Percentiles rank a stretch among this genome's conserved stretches.
phyloP scores from a whole-genome alignment of 2,888 invertebrate genomes.

The Parnassius smintheus region DNA sequence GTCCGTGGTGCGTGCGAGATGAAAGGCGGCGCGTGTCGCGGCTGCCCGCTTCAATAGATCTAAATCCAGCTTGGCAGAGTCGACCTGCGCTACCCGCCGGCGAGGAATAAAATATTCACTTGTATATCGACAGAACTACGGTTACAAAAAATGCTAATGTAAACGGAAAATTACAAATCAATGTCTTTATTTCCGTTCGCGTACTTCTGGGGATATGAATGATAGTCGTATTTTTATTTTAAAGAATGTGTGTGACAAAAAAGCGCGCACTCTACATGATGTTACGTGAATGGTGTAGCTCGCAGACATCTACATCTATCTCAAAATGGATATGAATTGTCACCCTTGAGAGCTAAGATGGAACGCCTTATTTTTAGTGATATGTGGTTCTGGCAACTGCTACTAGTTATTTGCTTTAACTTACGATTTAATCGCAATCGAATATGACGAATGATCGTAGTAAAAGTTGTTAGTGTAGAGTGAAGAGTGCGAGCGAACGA shows the following conservation, averaged over 20 bases:
- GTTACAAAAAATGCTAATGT: not conserved
- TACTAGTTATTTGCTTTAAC: constrained; percentile 6
- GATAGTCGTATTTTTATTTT: too few relatives aligned
- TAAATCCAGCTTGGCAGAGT: constrained; percentile 20
- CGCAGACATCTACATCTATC: too few relatives aligned
- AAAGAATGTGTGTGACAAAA: too few relatives aligned
- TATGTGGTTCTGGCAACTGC: constrained; percentile 9
- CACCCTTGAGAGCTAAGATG: too few relatives aligned
- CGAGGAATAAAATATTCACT: not conserved
- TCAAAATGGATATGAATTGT: too few relatives aligned
- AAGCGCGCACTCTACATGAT: too few relatives aligned
- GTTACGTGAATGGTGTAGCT: too few relatives aligned
- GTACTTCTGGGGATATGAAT: too few relatives aligned
- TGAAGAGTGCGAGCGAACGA: constrained; percentile 5
- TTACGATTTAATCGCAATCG: constrained; percentile 3
- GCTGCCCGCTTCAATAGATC: constrained; percentile 2
- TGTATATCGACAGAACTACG: not conserved
- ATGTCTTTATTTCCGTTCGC: not conserved
- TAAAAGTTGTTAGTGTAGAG: not conserved
- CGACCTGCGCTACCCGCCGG: not conserved
- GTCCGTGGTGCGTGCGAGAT: not conserved
- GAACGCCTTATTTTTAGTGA: too few relatives aligned
- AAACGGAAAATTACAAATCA: not conserved
- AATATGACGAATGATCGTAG: not conserved
- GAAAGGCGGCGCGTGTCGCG: not conserved